Evolutionary conservation across 2,888 invertebrate genomes (phyloP).

Genomic region (Erebia epiphron): DNA sequence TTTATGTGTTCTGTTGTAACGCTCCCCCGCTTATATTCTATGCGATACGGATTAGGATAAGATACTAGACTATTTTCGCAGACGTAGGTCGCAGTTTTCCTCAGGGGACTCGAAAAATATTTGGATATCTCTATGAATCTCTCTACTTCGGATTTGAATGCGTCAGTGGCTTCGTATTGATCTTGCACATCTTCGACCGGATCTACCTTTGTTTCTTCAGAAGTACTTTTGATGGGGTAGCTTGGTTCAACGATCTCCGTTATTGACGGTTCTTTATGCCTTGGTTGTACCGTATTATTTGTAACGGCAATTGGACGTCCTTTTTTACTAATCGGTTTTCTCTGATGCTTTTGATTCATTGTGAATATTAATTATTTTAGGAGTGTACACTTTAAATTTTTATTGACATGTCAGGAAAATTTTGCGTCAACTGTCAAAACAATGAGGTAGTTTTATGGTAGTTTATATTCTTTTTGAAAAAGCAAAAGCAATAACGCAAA

Average conservation of each 20-base stretch:
- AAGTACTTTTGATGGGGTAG: not conserved
- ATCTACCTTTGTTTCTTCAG: constrained; percentile 6
- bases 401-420: not conserved
- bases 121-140: constrained; percentile 74
- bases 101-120: constrained; percentile 69
- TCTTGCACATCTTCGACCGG: constrained; percentile 43
- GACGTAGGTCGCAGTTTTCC: constrained; percentile 70
- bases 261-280: not conserved
- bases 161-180: constrained; percentile 43
- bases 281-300: not conserved
- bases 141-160: constrained; percentile 62
- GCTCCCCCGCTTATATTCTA: constrained; percentile 65
- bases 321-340: not conserved
- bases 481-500: too few species aligned
- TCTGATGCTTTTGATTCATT: constrained; percentile 10
- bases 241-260: not conserved
- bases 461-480: too few species aligned
- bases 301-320: constrained; percentile 7
- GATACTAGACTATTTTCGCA: constrained; percentile 66
- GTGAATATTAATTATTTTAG: not conserved
- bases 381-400: constrained; percentile 7
- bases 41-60: constrained; percentile 60
- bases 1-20: constrained; percentile 63
- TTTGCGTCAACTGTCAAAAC: not conserved
- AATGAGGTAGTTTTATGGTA: not conserved